These are phyloP conservation scores for Rhincodon typus DNA, from an alignment of 2,797 vertebrate species.

Conservation along the genomic window DNA sequence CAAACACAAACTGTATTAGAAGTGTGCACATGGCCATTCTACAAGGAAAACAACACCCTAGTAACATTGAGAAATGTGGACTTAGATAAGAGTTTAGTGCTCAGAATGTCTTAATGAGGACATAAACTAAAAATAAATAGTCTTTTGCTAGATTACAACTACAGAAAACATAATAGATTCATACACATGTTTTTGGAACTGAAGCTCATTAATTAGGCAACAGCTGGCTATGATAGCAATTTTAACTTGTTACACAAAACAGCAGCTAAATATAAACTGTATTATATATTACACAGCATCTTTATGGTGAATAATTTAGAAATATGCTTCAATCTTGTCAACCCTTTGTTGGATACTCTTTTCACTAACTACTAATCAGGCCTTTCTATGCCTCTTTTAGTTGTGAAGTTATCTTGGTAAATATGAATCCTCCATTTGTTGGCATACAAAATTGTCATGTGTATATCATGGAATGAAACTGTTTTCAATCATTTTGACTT, in stretches of 20 bases:
- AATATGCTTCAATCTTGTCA: background rate
- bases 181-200: background rate
- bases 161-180: background rate
- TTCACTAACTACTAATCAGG: background rate
- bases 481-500: background rate
- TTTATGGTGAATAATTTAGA: background rate
- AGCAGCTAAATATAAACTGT: background rate
- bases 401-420: background rate
- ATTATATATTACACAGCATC: background rate
- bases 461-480: background rate
- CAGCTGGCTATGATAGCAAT: background rate
- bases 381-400: background rate
- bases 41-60: background rate
- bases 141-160: background rate
- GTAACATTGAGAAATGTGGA: background rate
- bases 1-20: background rate
- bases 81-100: background rate
- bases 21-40: background rate
- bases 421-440: background rate
- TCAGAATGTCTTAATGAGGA: background rate
- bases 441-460: background rate
- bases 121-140: background rate
- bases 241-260: background rate
- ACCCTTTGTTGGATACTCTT: background rate
- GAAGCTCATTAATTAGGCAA: background rate